phyloP scores from a whole-genome alignment of 2,113 vertebrate genomes.

The Paracanthobrama guichenoti region DNA sequence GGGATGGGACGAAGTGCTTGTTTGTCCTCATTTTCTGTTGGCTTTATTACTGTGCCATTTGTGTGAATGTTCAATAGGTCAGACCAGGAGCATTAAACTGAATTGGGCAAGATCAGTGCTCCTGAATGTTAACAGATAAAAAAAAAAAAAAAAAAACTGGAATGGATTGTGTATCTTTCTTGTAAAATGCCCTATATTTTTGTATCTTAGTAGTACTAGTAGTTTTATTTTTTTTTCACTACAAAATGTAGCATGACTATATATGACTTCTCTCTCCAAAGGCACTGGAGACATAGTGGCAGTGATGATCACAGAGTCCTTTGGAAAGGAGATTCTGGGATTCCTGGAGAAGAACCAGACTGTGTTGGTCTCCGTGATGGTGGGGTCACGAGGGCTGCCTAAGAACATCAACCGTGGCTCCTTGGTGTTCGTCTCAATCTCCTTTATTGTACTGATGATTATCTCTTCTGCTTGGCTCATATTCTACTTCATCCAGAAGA shows the following conservation, averaged over 20 bases:
- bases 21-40: slow-evolving; percentile 22
- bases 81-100: slow-evolving; percentile 8
- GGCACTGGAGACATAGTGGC: slow-evolving; percentile 95
- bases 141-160: too few relatives aligned
- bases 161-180: background rate
- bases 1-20: background rate
- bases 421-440: slow-evolving; percentile 96
- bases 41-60: background rate
- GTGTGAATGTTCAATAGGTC: slow-evolving; percentile 25
- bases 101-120: background rate
- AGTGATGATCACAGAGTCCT: slow-evolving; percentile 94
- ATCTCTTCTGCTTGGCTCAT: slow-evolving; percentile 98
- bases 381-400: slow-evolving; percentile 81
- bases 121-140: background rate
- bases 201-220: background rate
- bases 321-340: slow-evolving; percentile 91
- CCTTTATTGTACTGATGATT: slow-evolving; percentile 97
- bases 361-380: slow-evolving; percentile 87
- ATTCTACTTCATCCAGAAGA: slow-evolving; percentile 99
- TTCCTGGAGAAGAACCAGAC: slow-evolving; percentile 93
- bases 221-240: background rate
- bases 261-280: slow-evolving; percentile 59
- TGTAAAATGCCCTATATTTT: slow-evolving; percentile 36
- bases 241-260: too few relatives aligned
- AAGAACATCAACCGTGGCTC: slow-evolving; percentile 92